Evolutionary conservation across 1,140 invertebrate genomes (phyloP).

Genomic region (Diorhabda carinulata): DNA sequence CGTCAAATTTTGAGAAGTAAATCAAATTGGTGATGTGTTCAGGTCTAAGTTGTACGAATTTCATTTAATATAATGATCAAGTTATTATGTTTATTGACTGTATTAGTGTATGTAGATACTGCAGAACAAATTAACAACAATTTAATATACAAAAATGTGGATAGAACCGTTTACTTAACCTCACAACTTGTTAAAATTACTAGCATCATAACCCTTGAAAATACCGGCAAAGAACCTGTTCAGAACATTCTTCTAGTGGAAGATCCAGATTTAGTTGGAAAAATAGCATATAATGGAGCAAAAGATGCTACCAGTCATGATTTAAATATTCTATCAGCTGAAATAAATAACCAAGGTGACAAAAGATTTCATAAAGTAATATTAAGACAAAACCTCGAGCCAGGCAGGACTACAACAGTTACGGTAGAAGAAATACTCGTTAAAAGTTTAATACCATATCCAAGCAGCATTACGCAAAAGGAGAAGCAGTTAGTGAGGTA

Average conservation of each 20-base stretch:
- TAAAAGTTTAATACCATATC: constrained; percentile 76
- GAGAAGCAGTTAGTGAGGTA: constrained; percentile 92
- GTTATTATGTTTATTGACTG: constrained; percentile 21
- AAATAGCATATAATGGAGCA: constrained; percentile 72
- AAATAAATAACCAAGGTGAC: constrained; percentile 49
- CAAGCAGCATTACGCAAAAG: constrained; percentile 81
- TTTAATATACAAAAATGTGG: constrained; percentile 75
- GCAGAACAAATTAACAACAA: constrained; percentile 29
- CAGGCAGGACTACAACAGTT: constrained; percentile 57
- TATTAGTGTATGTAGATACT: constrained; percentile 16
- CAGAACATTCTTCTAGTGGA: constrained; percentile 69
- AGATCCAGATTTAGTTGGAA: constrained; percentile 58
- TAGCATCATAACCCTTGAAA: constrained; percentile 76
- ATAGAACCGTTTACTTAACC: constrained; percentile 79
- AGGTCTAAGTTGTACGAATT: not conserved
- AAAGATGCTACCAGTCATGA: constrained; percentile 62
- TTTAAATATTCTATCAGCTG: constrained; percentile 56
- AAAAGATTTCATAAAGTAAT: constrained; percentile 59
- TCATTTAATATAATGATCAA: constrained; percentile 27
- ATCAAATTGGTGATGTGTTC: not conserved
- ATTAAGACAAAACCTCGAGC: constrained; percentile 58
- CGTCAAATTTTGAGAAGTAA: not conserved
- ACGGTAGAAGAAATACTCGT: constrained; percentile 74
- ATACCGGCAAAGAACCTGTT: constrained; percentile 66
- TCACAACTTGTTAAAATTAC: constrained; percentile 84